These are phyloP conservation scores for Phyllotis vaccarum DNA, from an alignment of 2,797 vertebrate species.

Conservation along the genomic window DNA sequence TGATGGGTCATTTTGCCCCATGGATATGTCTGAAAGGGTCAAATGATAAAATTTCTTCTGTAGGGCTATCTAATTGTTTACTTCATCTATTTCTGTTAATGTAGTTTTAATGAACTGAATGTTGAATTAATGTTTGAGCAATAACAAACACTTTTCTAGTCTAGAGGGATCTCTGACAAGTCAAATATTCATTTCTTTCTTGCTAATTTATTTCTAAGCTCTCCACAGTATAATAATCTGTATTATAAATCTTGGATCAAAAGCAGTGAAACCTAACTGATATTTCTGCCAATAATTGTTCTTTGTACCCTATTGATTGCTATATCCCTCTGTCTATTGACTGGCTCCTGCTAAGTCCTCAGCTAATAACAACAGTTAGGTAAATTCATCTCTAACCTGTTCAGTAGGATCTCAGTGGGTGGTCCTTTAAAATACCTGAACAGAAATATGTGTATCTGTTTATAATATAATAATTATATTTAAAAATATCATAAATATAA, in stretches of 20 bases:
- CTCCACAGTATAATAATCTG: neutral
- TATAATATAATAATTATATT: neutral
- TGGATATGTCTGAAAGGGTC: neutral
- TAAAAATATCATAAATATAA: too few relatives aligned
- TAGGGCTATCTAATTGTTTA: neutral
- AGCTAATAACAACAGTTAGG: neutral
- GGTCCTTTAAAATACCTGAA: neutral
- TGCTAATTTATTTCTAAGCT: conserved; percentile 26
- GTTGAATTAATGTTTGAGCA: neutral
- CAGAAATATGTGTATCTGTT: neutral
- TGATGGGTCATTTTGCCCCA: neutral
- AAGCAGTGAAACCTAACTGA: neutral
- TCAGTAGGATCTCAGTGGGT: neutral
- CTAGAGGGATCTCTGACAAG: neutral
- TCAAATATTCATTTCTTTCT: neutral
- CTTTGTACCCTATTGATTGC: neutral
- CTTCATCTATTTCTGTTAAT: neutral
- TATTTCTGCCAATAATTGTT: neutral
- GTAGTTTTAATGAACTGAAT: conserved; percentile 21
- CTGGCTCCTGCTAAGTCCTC: neutral
- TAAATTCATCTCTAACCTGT: neutral
- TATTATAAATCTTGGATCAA: neutral
- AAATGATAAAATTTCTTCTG: neutral
- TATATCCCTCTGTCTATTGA: neutral
- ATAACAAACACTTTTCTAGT: neutral